Evolutionary conservation across 2,797 vertebrate species (phyloP).

Genomic region (Brotula barbata): DNA sequence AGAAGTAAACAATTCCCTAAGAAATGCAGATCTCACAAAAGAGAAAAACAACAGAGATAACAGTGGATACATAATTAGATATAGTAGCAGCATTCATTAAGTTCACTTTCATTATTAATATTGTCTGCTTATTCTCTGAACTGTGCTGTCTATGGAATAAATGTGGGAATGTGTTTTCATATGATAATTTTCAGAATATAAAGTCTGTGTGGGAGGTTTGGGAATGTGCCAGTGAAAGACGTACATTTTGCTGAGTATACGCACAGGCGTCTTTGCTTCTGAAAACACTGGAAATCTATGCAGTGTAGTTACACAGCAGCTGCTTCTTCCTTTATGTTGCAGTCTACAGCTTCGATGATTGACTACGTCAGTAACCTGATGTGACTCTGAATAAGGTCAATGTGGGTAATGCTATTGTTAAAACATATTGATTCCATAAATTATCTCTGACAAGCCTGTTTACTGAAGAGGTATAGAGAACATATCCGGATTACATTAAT

Average conservation of each 20-base stretch:
- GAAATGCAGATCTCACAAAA: too few species aligned
- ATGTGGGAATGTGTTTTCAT: constrained; percentile 57
- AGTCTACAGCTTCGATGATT: neutral
- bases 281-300: constrained; percentile 55
- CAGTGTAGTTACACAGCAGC: constrained; percentile 26
- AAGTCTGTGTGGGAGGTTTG: constrained; percentile 70
- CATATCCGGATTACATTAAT: too few species aligned
- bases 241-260: constrained; percentile 49
- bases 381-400: too few species aligned
- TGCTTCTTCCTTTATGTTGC: too few species aligned
- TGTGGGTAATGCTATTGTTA: too few species aligned
- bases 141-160: constrained; percentile 20
- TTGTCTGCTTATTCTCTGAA: neutral
- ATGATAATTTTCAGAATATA: constrained; percentile 60
- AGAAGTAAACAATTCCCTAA: too few species aligned
- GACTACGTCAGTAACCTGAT: too few species aligned
- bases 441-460: constrained; percentile 45
- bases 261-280: constrained; percentile 57
- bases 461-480: constrained; percentile 15
- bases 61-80: constrained; percentile 2
- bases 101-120: constrained; percentile 5
- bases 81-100: constrained; percentile 4
- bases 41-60: neutral
- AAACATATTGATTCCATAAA: too few species aligned
- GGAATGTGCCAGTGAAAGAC: constrained; percentile 58